Percentiles rank a stretch among this genome's conserved stretches.
Evolutionary conservation across 2,888 invertebrate species (phyloP).

Genomic region (Agriotes lineatus): DNA sequence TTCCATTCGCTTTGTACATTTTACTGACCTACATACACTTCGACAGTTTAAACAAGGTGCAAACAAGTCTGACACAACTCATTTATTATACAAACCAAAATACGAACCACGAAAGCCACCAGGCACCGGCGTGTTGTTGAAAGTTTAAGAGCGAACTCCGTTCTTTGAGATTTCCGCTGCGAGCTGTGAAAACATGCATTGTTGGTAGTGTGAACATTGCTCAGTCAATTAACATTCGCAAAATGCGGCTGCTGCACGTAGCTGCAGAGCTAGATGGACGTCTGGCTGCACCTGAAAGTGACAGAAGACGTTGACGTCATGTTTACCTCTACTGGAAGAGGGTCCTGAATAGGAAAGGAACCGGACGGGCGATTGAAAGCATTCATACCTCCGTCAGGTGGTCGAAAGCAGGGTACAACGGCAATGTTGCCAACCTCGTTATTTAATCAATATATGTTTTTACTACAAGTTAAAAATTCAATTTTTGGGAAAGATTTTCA

Average conservation of each 20-base stretch:
- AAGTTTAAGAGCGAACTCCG: conserved; percentile 35
- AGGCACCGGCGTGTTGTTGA: conserved; percentile 29
- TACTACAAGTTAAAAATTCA: too few species aligned
- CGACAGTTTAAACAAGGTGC: conserved; percentile 23
- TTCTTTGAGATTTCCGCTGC: conserved; percentile 40
- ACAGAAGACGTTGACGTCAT: conserved; percentile 4
- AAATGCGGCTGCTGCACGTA: conserved; percentile 27
- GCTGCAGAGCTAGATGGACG: conserved; percentile 1
- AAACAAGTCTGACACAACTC: conserved; percentile 24
- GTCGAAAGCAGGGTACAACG: not conserved
- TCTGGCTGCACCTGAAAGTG: conserved; percentile 4
- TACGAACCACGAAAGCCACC: conserved; percentile 30
- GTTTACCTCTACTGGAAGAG: not conserved
- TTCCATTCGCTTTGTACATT: too few species aligned
- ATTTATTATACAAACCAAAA: conserved; percentile 31
- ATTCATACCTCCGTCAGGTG: conserved; percentile 14
- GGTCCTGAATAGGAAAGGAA: conserved; percentile 33
- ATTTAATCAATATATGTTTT: too few species aligned
- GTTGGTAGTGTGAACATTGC: conserved; percentile 41
- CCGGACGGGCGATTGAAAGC: conserved; percentile 37
- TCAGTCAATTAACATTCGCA: conserved; percentile 42
- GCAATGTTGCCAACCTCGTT: too few species aligned
- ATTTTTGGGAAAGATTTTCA: too few species aligned
- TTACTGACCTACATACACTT: conserved; percentile 27
- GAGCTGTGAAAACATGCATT: conserved; percentile 42